Base-by-base conservation (phyloP, 2,113 vertebrate genomes). In the Mola mola region DNA sequence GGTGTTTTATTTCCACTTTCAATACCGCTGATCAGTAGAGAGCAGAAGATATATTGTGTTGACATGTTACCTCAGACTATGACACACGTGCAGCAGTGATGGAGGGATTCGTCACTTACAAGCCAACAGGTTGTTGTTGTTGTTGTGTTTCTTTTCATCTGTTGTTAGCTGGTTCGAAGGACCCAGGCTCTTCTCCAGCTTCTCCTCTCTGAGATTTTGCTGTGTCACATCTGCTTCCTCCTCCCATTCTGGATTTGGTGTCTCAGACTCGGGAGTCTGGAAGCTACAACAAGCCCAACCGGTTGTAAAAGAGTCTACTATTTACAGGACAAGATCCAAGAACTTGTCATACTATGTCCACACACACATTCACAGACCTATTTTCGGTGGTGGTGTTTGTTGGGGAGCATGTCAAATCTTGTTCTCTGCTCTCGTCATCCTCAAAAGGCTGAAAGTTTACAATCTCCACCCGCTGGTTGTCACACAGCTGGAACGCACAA, bases 141-240 rank as follows among this genome's bases (percentile, higher is more conserved):
- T 93, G 75, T 80, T 91, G 86, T 88, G 93, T 91, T 91, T 93
- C 70, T 91, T 92, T 74, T 89, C 62, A 19, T 94, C 93, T 4
- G 90, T 59, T 31, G 87, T 78, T 17, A 91, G 77, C 77, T 94
- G 92, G 28, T 79, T 92, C 10, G 92, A 89, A 79, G 88, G 80
- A n/a, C 81, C 81, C 19, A 90, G 69, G 22, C 52, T 79, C n/a
- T 22, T 66, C 42, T 69, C 79, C n/a, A 71, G 59, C 13, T 24
- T 51, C 24, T 73, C 48, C 9, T 75, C 64, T 15, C 44, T 28
- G 51, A 1, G 40, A 12, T 3, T 48, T 13, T 34, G 66, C 4
- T 37, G 60, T 5, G 1, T 55, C 26, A 19, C 5, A 0, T 71
- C 53, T 0, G 47, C 4, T 3, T 79, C 69, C 49, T 77, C 68